A percentile compares a stretch with the other conserved stretches of the same genome.
These are phyloP conservation scores for Ameiurus melas DNA, from an alignment of 2,113 vertebrate species.

Conservation along the genomic window DNA sequence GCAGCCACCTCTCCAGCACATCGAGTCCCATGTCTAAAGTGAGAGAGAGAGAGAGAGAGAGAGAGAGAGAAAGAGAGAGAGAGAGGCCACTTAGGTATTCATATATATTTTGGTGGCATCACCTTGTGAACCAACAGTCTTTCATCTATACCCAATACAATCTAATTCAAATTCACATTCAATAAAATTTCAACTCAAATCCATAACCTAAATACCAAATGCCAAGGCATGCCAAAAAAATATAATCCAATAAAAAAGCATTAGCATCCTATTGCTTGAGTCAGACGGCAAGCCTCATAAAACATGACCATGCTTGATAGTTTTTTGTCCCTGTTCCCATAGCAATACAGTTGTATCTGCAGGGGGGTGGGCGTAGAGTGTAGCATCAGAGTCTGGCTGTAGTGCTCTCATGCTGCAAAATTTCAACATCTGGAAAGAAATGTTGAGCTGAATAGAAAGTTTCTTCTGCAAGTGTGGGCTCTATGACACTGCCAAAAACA, in stretches of 20 bases:
- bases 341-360: constrained; percentile 26
- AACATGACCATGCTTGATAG: neutral
- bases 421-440: constrained; percentile 15
- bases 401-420: neutral
- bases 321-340: constrained; percentile 25
- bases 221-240: neutral
- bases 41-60: neutral
- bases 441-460: neutral
- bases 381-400: neutral
- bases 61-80: constrained; percentile 5
- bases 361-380: neutral
- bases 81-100: neutral
- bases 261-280: constrained; percentile 27
- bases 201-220: constrained; percentile 27
- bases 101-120: neutral
- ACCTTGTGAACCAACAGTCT: neutral
- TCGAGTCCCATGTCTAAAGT: constrained; percentile 86
- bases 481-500: constrained; percentile 20
- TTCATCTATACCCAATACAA: neutral
- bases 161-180: constrained; percentile 17
- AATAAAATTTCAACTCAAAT: constrained; percentile 25
- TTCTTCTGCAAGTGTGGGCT: neutral
- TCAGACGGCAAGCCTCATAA: constrained; percentile 32
- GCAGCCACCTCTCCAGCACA: constrained; percentile 95
- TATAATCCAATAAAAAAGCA: constrained; percentile 4